Evolutionary conservation across 2,888 invertebrate species (phyloP).

Genomic region (Rosalia funebris): DNA sequence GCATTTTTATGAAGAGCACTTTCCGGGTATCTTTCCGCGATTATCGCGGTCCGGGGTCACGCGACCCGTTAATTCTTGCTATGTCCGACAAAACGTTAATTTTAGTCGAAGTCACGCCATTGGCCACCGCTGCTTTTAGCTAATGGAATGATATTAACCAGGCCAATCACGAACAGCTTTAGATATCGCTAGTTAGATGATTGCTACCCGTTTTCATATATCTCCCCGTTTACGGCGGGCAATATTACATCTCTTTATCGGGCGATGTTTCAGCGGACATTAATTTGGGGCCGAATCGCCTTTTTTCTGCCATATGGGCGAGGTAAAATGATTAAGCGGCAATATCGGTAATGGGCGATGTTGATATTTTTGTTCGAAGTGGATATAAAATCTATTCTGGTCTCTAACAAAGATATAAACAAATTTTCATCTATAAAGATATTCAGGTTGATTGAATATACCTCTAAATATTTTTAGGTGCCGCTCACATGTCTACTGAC

Average conservation of each 20-base stretch:
- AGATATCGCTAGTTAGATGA: conserved; percentile 53
- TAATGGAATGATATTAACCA: conserved; percentile 61
- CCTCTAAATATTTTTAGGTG: too few species aligned
- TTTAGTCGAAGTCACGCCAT: conserved; percentile 57
- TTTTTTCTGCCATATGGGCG: conserved; percentile 23
- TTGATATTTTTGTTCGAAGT: conserved; percentile 22
- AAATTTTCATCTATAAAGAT: too few species aligned
- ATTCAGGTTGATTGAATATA: too few species aligned
- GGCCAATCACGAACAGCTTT: conserved; percentile 60
- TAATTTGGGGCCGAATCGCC: conserved; percentile 16
- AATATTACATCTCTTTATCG: conserved; percentile 35
- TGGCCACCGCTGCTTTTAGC: conserved; percentile 59
- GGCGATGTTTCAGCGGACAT: conserved; percentile 10
- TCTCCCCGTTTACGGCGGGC: conserved; percentile 27
- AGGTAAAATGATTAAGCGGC: conserved; percentile 28
- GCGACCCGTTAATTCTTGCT: conserved; percentile 56
- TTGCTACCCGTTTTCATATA: conserved; percentile 36
- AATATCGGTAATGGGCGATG: conserved; percentile 32
- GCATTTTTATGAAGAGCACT: conserved; percentile 55
- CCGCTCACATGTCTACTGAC: too few species aligned
- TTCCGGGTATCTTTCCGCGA: conserved; percentile 50
- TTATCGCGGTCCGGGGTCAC: conserved; percentile 46
- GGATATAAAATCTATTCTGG: too few species aligned
- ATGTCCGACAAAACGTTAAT: conserved; percentile 62
- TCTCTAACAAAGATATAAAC: neutral